Base-by-base conservation (phyloP, 2,888 invertebrate genomes). In the Drosophila aldrichi region DNA sequence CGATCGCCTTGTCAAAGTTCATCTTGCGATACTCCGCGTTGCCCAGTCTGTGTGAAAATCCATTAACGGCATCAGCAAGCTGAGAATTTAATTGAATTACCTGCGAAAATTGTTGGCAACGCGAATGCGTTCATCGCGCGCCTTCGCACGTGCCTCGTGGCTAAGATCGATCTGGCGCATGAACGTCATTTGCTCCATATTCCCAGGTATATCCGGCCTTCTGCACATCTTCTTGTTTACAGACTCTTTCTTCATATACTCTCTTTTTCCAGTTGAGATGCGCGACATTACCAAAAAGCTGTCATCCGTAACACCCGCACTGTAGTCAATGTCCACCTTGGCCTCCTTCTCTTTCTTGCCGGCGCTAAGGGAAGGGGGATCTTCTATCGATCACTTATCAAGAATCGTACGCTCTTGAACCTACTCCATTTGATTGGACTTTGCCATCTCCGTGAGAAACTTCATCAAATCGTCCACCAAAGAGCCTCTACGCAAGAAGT, bases 51-150 rank as follows among this genome's bases (percentile, higher is more conserved):
- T 43, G 16, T 4, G 2, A 9, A 8, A 10, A 25, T n/a, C 29
- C 6, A 6, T 29, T 48, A 29, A 5, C 16, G 16, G 10, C n/a
- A n/a, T n/a, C 0, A n/a, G 29, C 2, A 22, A n/a, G 2, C 0
- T 29, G 46, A 29, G n/a, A 10, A 9, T 18, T 36, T 3, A 0
- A n/a, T 2, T 3, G 9, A 43, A 7, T 1, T 40, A 84, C 82
- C 69, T 77, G 48, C 87, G 79, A 51, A 63, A 84, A 41, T 56
- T 79, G 1, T 58, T 72, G 1, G 82, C 87, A 0, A 72, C 38
- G 2, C 8, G 2, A 0, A 61, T 12, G 7, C 82, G 79, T 16
- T 84, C 67, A 1, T 5, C 1, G 2, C 62, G 64, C 0, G 70
- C 72, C 3, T 34, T 34, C 0, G 1, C 9, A 0, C 71, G 79